Evolutionary conservation across 2,797 vertebrate genomes (phyloP), one percentile per base, ranked within the genome.

Genomic region (Thripadectes ignobilis): DNA sequence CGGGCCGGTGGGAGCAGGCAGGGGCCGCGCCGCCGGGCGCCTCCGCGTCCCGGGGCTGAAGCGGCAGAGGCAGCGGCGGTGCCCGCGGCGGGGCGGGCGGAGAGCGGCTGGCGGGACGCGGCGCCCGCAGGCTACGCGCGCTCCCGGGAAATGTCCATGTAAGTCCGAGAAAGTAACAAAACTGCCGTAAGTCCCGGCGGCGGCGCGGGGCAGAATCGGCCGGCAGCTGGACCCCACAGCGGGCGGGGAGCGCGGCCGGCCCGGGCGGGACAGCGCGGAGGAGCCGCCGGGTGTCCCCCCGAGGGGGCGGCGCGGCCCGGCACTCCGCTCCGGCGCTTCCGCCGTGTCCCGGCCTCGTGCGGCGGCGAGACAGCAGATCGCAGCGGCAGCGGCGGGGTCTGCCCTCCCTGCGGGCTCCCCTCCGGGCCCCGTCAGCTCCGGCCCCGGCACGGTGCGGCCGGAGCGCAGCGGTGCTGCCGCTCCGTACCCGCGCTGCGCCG

Each of bases 91-190:
- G 24, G 74, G 63, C 36, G 39, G 46, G n/a, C 38, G 34, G 51
- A 14, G 20, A 46, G 51, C 46, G 67, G 41, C 51, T 12, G 80
- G 57, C 61, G 27, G 73, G 85, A 83, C 76, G 38, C 74, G 38
- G 65, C 85, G 85, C 69, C 39, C 32, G 48, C 65, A 63, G 71
- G 22, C 65, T 86, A 89, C 10, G 30, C 61, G 66, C 62, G 51
- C 61, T 20, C 58, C 81, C 66, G 85, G 82, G 83, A 95, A 82
- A 96, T 95, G 85, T 93, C 96, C 95, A 72, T 92, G 55, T 62
- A 95, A 97, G 93, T 96, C 93, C 82, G 30, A 77, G 89, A 92
- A 95, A 97, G 96, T 97, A 87, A 57, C 63, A 63, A 89, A 96
- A 94, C 68, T 58, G 86, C 39, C 52, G 59, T 34, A 6, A 84